phyloP scores from a whole-genome alignment of 2,888 invertebrate species.

The Phrixothrix hirtus region DNA sequence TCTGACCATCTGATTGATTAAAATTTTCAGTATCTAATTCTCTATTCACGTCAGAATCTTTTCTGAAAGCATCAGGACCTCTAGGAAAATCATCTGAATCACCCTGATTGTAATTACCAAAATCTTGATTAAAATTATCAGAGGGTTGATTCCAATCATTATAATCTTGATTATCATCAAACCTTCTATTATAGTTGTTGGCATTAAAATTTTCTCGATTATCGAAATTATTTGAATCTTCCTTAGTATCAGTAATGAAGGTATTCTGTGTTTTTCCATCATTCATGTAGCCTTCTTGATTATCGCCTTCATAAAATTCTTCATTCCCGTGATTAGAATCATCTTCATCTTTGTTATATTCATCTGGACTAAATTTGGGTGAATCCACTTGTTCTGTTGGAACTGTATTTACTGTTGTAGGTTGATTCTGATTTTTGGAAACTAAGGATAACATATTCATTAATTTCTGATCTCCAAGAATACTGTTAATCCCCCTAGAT shows the following conservation, averaged over 20 bases:
- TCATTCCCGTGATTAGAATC: slow-evolving; percentile 7
- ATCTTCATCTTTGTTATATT: not conserved
- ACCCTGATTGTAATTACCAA: not conserved
- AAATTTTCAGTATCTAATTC: too few species aligned
- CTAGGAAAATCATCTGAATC: slow-evolving; percentile 3
- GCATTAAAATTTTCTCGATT: not conserved
- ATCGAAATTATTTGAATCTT: slow-evolving; percentile 1
- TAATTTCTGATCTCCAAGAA: slow-evolving; percentile 67
- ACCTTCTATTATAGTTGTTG: too few species aligned
- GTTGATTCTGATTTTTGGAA: slow-evolving; percentile 47
- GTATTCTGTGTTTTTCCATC: too few species aligned
- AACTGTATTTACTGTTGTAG: slow-evolving; percentile 39
- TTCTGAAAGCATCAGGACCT: too few species aligned
- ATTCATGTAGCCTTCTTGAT: too few species aligned
- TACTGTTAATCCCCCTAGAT: slow-evolving; percentile 65
- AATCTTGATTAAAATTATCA: slow-evolving; percentile 19
- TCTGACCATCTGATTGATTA: not conserved
- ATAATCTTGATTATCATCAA: too few species aligned
- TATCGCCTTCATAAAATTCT: slow-evolving; percentile 10
- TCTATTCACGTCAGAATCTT: too few species aligned
- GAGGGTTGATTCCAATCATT: not conserved
- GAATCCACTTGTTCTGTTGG: slow-evolving; percentile 4
- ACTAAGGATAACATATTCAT: slow-evolving; percentile 63
- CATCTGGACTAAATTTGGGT: slow-evolving; percentile 14
- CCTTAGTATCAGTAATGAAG: not conserved